phyloP scores from a whole-genome alignment of 35 echinoderm and acorn worm genomes.

The Acanthaster planci region DNA sequence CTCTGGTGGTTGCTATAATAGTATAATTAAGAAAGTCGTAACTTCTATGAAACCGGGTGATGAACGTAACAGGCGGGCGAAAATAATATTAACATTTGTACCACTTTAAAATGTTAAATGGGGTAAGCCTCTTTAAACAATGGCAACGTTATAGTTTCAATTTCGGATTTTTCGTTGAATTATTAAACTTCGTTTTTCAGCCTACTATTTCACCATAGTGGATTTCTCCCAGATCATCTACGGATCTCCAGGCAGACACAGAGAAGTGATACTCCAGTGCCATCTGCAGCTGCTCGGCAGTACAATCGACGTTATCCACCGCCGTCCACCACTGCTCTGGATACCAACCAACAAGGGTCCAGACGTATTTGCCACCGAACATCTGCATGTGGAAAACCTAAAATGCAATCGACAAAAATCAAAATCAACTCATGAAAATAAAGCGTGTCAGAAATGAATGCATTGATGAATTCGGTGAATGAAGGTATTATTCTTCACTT shows the following conservation, averaged over 20 bases:
- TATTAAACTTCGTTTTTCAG: background rate
- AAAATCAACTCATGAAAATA: too few species aligned
- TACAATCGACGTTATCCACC: background rate
- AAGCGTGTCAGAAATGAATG: too few species aligned
- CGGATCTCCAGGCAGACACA: background rate
- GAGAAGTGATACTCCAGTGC: background rate
- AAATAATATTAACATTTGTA: too few species aligned
- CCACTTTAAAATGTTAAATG: too few species aligned
- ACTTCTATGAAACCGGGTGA: too few species aligned
- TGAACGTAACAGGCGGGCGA: too few species aligned
- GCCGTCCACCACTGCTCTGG: background rate
- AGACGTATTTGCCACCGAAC: background rate
- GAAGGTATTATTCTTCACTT: too few species aligned
- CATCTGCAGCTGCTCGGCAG: background rate
- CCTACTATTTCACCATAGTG: background rate
- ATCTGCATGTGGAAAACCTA: background rate
- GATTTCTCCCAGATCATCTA: background rate
- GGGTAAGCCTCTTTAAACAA: too few species aligned
- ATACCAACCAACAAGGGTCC: conserved; percentile 1
- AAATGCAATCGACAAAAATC: too few species aligned
- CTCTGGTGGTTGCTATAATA: background rate
- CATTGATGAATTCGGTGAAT: too few species aligned
- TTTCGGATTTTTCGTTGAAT: too few species aligned
- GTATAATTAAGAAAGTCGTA: background rate
- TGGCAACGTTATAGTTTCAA: too few species aligned